These are phyloP conservation scores for Halichoerus grypus DNA, from an alignment of 2,113 vertebrate species.

Conservation along the genomic window DNA sequence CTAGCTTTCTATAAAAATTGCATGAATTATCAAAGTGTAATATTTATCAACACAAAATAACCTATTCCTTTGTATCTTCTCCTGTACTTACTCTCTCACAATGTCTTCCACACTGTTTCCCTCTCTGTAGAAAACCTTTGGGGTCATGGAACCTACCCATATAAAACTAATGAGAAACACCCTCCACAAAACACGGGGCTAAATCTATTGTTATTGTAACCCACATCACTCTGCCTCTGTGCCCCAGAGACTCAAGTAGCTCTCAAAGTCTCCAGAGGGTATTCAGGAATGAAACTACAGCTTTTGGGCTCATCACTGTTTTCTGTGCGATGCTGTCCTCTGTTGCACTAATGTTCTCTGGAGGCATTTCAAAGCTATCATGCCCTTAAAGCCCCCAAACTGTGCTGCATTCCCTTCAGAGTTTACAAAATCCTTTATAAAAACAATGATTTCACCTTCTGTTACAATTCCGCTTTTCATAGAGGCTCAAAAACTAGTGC, in stretches of 20 bases:
- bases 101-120: background rate
- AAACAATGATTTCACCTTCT: background rate
- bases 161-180: constrained; percentile 23
- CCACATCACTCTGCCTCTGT: background rate
- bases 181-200: background rate
- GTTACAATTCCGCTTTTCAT: background rate
- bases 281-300: background rate
- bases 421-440: background rate
- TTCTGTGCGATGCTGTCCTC: background rate
- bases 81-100: background rate
- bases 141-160: background rate
- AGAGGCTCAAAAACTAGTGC: background rate
- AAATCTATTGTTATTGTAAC: background rate
- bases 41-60: background rate
- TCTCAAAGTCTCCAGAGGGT: background rate
- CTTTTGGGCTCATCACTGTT: background rate
- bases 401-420: background rate
- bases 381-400: background rate
- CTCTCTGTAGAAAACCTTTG: background rate
- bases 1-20: background rate
- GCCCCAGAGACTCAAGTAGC: background rate
- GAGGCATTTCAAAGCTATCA: background rate
- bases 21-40: background rate
- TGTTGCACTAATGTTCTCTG: background rate
- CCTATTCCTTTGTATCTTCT: background rate